phyloP scores from a whole-genome alignment of 1,140 invertebrate genomes.

The Eumaeus atala region DNA sequence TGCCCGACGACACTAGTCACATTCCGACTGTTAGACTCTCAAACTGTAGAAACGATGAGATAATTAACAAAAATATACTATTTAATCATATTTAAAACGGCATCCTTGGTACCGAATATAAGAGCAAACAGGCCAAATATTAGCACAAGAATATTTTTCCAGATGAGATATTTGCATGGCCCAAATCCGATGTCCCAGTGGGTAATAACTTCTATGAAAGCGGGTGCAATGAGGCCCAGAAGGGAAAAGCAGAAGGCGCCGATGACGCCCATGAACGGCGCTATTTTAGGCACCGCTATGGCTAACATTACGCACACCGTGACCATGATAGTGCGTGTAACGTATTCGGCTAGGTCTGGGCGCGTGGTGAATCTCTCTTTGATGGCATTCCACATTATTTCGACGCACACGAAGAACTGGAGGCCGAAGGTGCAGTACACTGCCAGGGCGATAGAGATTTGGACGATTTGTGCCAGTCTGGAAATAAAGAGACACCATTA shows the following conservation, averaged over 20 bases:
- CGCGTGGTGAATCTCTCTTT: slow-evolving; percentile 82
- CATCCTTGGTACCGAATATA: slow-evolving; percentile 85
- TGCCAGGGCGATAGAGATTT: slow-evolving; percentile 89
- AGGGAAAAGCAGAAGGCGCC: slow-evolving; percentile 96
- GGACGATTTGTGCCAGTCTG: slow-evolving; percentile 89
- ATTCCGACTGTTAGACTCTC: no score
- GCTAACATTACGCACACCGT: slow-evolving; percentile 85
- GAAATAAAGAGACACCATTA: slow-evolving; percentile 24
- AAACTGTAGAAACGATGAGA: no score
- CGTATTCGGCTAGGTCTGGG: slow-evolving; percentile 83
- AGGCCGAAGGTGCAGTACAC: slow-evolving; percentile 96
- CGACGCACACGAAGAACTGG: slow-evolving; percentile 95
- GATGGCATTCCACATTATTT: slow-evolving; percentile 84
- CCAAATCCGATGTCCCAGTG: slow-evolving; percentile 86
- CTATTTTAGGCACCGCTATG: slow-evolving; percentile 89
- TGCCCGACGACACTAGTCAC: no score
- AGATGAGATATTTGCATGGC: slow-evolving; percentile 80
- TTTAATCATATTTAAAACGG: slow-evolving; percentile 79
- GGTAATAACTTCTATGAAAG: slow-evolving; percentile 88
- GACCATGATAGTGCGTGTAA: slow-evolving; percentile 80
- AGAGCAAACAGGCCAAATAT: slow-evolving; percentile 85
- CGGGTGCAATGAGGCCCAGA: slow-evolving; percentile 93
- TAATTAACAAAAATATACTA: no score
- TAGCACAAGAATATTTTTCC: slow-evolving; percentile 85
- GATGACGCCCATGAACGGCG: slow-evolving; percentile 92